Percentiles rank a stretch among this genome's conserved stretches.
These are phyloP conservation scores for Hetaerina americana DNA, from an alignment of 1,140 invertebrate species.

Conservation along the genomic window DNA sequence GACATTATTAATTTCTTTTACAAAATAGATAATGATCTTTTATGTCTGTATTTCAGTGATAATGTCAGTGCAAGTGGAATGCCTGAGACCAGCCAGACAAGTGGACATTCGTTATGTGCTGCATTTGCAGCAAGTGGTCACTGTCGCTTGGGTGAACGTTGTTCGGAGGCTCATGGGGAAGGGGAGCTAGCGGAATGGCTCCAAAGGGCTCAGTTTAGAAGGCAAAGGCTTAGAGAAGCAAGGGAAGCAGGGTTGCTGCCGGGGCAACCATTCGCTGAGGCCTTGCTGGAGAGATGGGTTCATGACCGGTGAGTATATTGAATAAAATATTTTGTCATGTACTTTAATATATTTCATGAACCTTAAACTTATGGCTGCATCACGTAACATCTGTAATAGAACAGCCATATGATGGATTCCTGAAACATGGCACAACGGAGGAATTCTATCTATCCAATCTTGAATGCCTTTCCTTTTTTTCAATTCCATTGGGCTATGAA, in stretches of 20 bases:
- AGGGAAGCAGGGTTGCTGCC: not conserved
- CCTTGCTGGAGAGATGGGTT: constrained; percentile 10
- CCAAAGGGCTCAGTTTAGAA: not conserved
- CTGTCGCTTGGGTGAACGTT: not conserved
- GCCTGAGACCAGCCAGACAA: not conserved
- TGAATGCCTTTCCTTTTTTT: too few species aligned
- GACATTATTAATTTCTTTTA: too few species aligned
- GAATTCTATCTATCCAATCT: too few species aligned
- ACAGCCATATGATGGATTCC: too few species aligned
- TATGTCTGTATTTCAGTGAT: not conserved
- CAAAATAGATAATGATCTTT: too few species aligned
- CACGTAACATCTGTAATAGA: too few species aligned
- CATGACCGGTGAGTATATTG: constrained; percentile 18
- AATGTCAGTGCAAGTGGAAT: not conserved
- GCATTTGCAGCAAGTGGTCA: not conserved
- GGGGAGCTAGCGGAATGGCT: not conserved
- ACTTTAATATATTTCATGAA: too few species aligned
- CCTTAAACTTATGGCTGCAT: too few species aligned
- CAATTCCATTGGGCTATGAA: too few species aligned
- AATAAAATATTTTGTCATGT: too few species aligned
- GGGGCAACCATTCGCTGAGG: not conserved
- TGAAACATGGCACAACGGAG: too few species aligned
- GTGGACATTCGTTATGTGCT: not conserved
- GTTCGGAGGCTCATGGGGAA: not conserved
- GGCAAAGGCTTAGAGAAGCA: not conserved